Percentiles rank a stretch among this genome's conserved stretches.
Evolutionary conservation across 2,797 vertebrate genomes (phyloP).

Genomic region (Yasuhikotakia modesta): DNA sequence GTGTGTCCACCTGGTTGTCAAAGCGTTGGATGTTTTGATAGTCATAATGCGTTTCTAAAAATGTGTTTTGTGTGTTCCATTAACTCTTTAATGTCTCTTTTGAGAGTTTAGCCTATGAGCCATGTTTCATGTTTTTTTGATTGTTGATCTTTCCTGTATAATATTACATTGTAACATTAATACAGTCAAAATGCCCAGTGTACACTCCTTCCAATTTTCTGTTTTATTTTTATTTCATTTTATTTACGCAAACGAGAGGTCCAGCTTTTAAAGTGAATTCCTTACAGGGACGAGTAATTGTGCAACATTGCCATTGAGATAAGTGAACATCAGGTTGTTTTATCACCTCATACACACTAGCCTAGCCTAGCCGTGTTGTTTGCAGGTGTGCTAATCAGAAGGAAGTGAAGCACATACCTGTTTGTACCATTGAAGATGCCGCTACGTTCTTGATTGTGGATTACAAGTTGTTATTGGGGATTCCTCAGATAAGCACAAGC

Average conservation of each 20-base stretch:
- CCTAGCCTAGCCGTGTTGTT: constrained; percentile 54
- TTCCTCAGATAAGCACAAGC: constrained; percentile 54
- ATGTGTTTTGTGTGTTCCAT: constrained; percentile 26
- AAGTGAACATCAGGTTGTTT: constrained; percentile 44
- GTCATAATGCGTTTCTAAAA: constrained; percentile 24
- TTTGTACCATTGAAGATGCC: constrained; percentile 67
- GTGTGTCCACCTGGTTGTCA: constrained; percentile 50
- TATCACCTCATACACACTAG: constrained; percentile 58
- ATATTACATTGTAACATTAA: constrained; percentile 56
- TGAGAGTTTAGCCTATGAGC: constrained; percentile 69
- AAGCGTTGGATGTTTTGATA: constrained; percentile 24
- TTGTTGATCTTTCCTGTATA: constrained; percentile 60
- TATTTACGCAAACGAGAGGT: constrained; percentile 66
- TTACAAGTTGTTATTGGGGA: constrained; percentile 62
- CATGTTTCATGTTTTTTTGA: constrained; percentile 62
- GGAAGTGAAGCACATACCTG: constrained; percentile 62
- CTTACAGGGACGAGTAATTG: constrained; percentile 47
- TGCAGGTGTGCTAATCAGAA: constrained; percentile 63
- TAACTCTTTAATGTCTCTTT: constrained; percentile 53
- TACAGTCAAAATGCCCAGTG: constrained; percentile 21
- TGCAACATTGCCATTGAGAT: constrained; percentile 34
- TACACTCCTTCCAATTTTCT: constrained; percentile 23
- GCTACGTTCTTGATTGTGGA: constrained; percentile 65
- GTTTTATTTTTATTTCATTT: constrained; percentile 56
- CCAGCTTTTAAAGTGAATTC: constrained; percentile 50